Percentiles rank a stretch among this genome's conserved stretches.
Evolutionary conservation across 1,140 invertebrate species (phyloP).

Genomic region (Scylla paramamosain): DNA sequence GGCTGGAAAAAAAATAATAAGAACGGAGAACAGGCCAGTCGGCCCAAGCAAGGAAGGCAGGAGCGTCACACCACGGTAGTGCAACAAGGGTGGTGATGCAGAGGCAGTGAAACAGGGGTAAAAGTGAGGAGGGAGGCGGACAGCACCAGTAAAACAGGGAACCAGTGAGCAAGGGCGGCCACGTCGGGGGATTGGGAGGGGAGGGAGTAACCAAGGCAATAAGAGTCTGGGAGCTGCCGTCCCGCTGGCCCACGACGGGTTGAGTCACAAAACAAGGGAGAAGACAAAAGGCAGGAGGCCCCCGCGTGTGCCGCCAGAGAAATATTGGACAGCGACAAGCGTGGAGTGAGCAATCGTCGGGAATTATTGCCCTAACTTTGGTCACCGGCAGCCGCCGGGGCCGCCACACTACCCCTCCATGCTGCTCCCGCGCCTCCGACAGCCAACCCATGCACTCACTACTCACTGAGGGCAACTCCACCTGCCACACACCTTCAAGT

Average conservation of each 20-base stretch:
- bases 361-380: constrained; percentile 63
- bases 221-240: constrained; percentile 17
- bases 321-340: constrained; percentile 66
- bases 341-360: constrained; percentile 55
- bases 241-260: constrained; percentile 15
- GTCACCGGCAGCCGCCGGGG: neutral
- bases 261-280: constrained; percentile 21
- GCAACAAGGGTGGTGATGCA: neutral
- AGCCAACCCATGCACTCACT: neutral
- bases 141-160: neutral
- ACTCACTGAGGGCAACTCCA: neutral
- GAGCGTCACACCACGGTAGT: neutral
- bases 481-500: neutral
- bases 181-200: neutral
- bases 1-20: neutral
- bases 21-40: neutral
- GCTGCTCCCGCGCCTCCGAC: neutral
- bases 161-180: neutral
- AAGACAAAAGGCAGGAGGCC: constrained; percentile 24
- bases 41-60: neutral
- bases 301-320: constrained; percentile 46
- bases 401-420: constrained; percentile 24
- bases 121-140: neutral
- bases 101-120: neutral
- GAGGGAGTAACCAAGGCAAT: neutral